Conservation (phyloP, 2,113 vertebrate genomes). For the Perca flavescens region DNA sequence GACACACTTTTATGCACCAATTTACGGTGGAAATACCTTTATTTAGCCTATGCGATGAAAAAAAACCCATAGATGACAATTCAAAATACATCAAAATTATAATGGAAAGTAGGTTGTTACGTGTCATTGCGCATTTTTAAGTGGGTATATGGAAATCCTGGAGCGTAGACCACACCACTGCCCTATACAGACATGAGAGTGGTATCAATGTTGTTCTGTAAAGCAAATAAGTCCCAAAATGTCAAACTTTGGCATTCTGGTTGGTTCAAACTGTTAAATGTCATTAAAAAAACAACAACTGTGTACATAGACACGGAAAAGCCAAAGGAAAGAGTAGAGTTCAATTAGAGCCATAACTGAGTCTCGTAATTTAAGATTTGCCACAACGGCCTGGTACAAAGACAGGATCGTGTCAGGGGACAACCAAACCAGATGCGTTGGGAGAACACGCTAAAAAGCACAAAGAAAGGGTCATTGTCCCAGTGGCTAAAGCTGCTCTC, state of each 20-base stretch:
- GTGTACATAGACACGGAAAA: neutral
- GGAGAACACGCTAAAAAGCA: neutral
- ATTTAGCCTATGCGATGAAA: no score
- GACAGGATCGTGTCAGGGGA: constrained; percentile 15
- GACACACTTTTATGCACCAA: no score
- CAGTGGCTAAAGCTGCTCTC: neutral
- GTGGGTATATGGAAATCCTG: no score
- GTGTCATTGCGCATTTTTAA: no score
- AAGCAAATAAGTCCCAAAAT: no score
- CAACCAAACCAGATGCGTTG: constrained; percentile 44
- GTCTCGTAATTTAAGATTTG: constrained; percentile 31
- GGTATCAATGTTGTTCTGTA: no score
- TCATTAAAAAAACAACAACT: neutral
- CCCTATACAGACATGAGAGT: no score
- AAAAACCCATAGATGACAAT: no score
- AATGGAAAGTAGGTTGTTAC: no score
- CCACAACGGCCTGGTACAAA: constrained; percentile 18
- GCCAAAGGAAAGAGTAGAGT: neutral
- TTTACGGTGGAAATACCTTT: no score
- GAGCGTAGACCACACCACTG: no score
- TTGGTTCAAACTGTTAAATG: neutral
- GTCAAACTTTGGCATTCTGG: neutral
- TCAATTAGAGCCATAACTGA: neutral
- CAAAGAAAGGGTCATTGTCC: constrained; percentile 11
- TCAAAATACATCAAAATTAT: no score